Evolutionary conservation across 2,888 invertebrate genomes (phyloP).

Genomic region (Neoaliturus tenellus): DNA sequence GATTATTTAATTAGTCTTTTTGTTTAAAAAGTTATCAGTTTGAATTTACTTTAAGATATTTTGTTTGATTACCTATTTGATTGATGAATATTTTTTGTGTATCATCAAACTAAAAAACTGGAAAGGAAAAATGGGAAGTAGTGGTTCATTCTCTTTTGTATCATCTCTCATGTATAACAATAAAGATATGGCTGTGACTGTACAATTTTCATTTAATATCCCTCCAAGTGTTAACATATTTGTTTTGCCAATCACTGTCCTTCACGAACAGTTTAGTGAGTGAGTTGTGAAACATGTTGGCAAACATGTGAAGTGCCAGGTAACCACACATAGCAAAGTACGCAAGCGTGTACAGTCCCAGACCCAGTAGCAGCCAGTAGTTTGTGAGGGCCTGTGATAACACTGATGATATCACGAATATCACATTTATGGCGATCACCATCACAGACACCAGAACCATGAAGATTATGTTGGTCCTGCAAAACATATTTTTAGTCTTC

Average conservation of each 20-base stretch:
- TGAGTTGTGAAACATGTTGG: constrained; percentile 79
- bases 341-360: constrained; percentile 77
- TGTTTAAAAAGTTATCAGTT: too few relatives aligned
- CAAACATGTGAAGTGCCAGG: constrained; percentile 83
- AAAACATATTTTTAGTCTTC: too few relatives aligned
- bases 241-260: background rate
- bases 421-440: constrained; percentile 88
- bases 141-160: too few relatives aligned
- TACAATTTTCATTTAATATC: too few relatives aligned
- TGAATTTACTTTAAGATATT: too few relatives aligned
- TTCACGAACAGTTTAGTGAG: background rate
- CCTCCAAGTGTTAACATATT: background rate
- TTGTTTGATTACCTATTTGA: too few relatives aligned
- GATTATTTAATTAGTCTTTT: too few relatives aligned
- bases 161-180: too few relatives aligned
- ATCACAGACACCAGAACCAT: constrained; percentile 80
- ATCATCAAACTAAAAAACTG: too few relatives aligned
- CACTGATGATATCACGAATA: constrained; percentile 76
- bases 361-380: constrained; percentile 66
- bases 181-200: too few relatives aligned
- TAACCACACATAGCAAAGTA: constrained; percentile 86
- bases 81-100: too few relatives aligned
- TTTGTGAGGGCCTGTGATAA: background rate
- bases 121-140: too few relatives aligned
- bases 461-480: constrained; percentile 81